These are phyloP conservation scores for Toxostoma redivivum DNA, from an alignment of 2,113 vertebrate species.

Conservation along the genomic window DNA sequence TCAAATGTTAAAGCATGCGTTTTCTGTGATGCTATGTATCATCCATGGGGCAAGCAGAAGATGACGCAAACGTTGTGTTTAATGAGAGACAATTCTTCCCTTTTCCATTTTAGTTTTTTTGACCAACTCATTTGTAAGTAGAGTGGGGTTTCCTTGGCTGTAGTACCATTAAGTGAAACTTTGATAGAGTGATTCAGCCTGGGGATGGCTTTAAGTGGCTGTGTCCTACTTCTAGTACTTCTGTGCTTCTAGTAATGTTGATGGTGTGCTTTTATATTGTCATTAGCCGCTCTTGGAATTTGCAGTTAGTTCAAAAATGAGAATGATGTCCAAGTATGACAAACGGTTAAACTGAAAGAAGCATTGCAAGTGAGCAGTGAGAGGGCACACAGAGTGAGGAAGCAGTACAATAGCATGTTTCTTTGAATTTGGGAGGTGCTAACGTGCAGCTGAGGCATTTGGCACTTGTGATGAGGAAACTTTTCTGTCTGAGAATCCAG, in stretches of 20 bases:
- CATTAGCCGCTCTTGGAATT: not conserved
- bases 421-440: not conserved
- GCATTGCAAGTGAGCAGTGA: not conserved
- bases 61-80: not conserved
- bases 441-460: not conserved
- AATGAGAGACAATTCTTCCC: not conserved
- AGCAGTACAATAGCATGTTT: not conserved
- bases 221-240: not conserved
- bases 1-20: not conserved
- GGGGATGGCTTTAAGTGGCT: not conserved
- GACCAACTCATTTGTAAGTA: not conserved
- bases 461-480: not conserved
- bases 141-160: not conserved
- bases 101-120: not conserved
- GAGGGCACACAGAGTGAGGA: not conserved
- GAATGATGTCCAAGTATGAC: not conserved
- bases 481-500: not conserved
- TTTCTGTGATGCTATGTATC: not conserved
- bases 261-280: not conserved
- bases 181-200: not conserved
- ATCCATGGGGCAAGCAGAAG: not conserved
- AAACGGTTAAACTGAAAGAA: not conserved
- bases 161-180: not conserved
- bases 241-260: not conserved
- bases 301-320: not conserved